Evolutionary conservation across 2,113 vertebrate species (phyloP), one percentile per base, ranked within the genome.

Genomic region (Melanostigma gelatinosum): DNA sequence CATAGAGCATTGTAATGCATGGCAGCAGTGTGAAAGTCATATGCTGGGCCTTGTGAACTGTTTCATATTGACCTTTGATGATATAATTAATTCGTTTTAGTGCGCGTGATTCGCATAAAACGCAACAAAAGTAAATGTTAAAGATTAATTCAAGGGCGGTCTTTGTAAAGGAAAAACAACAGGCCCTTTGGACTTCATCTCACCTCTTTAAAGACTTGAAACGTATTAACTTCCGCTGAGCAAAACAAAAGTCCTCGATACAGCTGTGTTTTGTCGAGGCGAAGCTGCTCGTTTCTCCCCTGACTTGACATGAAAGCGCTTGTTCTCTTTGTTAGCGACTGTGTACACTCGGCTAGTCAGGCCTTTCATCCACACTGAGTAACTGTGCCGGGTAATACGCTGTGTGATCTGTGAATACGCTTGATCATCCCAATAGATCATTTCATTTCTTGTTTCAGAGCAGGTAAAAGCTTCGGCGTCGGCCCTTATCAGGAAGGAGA

Each of bases 151-250:
- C 22, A 64, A 46, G 52, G 42, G 20, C 18, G 44, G 36, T 12
- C 8, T 61, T 60, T 60, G 46, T 4, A 8, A 46, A 72, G 63
- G 24, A 52, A 72, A 3, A 70, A 67, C 63, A 73, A 63, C 24
- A 40, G 18, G n/a, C 18, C 57, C 75, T 42, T 80, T 88, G 83
- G 85, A 89, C 86, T 88, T 88, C 75, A 78, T 78, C 80, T 72
- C 68, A 6, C 18, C n/a, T 83, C 60, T 81, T 60, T 79, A 79
- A 90, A 87, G 60, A 24, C 32, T 27, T 62, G 36, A 34, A 60
- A 89, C 87, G 90, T 36, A 91, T 91, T 88, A 91, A 89, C 89
- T 80, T 12, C 0, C 7, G 9, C 54, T 79, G n/a, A 68, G 58
- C 20, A 68, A 63, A 32, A 16, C 50, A 78, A 8, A 42, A 54